Percentiles rank a stretch among this genome's conserved stretches.
These are phyloP conservation scores for Gymnocephalus cernua DNA, from an alignment of 2,113 vertebrate genomes.

Conservation along the genomic window DNA sequence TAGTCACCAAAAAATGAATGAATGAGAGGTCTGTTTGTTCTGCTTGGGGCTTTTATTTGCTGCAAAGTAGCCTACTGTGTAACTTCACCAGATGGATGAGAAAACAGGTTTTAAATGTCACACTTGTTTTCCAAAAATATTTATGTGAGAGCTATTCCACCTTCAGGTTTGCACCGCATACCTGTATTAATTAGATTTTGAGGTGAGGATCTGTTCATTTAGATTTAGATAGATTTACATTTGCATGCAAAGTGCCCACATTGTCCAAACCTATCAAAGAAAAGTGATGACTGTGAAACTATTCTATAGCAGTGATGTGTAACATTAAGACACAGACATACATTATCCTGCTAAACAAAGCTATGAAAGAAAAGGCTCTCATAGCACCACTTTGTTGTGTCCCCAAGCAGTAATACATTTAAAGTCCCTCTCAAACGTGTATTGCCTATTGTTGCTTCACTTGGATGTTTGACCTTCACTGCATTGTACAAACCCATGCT, in stretches of 20 bases:
- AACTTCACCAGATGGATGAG: not conserved
- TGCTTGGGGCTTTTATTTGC: not conserved
- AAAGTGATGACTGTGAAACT: not conserved
- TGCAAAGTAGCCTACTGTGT: not conserved
- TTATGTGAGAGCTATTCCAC: not conserved
- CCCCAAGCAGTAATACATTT: conserved; percentile 13
- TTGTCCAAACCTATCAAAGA: not conserved
- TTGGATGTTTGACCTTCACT: conserved; percentile 13
- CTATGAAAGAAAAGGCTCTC: not conserved
- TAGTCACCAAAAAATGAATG: not conserved
- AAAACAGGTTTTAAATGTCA: not conserved
- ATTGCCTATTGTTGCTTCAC: not conserved
- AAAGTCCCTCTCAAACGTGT: not conserved
- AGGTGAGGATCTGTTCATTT: too few relatives aligned
- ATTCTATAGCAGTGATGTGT: not conserved
- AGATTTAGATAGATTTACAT: too few relatives aligned
- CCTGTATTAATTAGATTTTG: too few relatives aligned
- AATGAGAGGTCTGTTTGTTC: not conserved
- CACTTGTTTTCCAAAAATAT: not conserved
- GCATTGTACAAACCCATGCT: too few relatives aligned
- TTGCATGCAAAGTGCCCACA: not conserved
- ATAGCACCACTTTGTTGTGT: not conserved
- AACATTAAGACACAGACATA: not conserved
- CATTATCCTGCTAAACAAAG: not conserved
- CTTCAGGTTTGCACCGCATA: too few relatives aligned